A percentile compares a stretch with the other conserved stretches of the same genome.
These are phyloP conservation scores for Plecturocebus donacophilus DNA, from an alignment of 2,113 vertebrate species.

Conservation along the genomic window DNA sequence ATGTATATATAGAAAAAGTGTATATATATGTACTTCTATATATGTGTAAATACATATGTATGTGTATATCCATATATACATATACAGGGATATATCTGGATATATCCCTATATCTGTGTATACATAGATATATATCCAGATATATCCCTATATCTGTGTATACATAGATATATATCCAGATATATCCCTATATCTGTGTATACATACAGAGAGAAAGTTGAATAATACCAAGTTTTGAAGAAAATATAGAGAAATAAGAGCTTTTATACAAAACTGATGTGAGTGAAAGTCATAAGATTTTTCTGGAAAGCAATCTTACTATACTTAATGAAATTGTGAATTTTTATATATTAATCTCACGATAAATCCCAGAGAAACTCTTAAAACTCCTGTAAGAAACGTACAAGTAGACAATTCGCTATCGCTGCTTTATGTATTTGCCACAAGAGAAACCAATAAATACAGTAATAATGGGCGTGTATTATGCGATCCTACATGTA, in stretches of 20 bases:
- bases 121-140: neutral
- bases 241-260: neutral
- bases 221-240: slow-evolving; percentile 18
- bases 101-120: neutral
- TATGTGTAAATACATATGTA: neutral
- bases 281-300: neutral
- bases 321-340: neutral
- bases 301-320: slow-evolving; percentile 35
- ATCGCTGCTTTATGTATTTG: neutral
- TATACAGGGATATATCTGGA: neutral
- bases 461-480: neutral
- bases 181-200: neutral
- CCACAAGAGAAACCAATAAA: neutral
- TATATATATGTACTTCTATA: neutral
- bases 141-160: neutral
- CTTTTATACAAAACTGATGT: neutral
- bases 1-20: neutral
- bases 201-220: neutral
- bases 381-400: neutral
- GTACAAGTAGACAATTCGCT: neutral
- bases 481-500: neutral
- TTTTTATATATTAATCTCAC: slow-evolving; percentile 14
- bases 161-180: neutral
- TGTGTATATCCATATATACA: neutral
- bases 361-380: neutral